These are phyloP conservation scores for Dasyurus viverrinus DNA, from an alignment of 2,113 vertebrate genomes.

Conservation along the genomic window DNA sequence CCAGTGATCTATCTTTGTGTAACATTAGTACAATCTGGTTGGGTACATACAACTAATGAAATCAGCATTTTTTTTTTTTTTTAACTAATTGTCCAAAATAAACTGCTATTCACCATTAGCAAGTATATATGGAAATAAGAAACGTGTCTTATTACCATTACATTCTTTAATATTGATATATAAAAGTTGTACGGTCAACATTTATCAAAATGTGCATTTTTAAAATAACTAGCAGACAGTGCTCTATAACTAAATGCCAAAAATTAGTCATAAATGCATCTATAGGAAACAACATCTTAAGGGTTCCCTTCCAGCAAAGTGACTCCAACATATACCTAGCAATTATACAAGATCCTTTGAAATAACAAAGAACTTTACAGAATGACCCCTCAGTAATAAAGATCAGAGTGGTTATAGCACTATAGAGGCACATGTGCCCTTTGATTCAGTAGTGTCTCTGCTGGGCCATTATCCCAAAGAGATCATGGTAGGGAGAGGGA, in stretches of 20 bases:
- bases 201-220: background rate
- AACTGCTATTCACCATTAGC: background rate
- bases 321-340: background rate
- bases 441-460: no score
- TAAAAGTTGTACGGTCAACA: background rate
- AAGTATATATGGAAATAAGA: background rate
- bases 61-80: background rate
- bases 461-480: no score
- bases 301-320: background rate
- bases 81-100: background rate
- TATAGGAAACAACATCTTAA: background rate
- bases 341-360: background rate
- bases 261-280: background rate
- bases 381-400: background rate
- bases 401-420: background rate
- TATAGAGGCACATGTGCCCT: no score
- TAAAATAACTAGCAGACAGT: background rate
- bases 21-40: background rate
- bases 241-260: background rate
- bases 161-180: background rate
- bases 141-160: background rate
- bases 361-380: background rate
- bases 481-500: no score
- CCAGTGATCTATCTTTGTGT: constrained; percentile 30
- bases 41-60: background rate